Conservation (phyloP, 2,888 invertebrate genomes). For the Hartigia nigra region DNA sequence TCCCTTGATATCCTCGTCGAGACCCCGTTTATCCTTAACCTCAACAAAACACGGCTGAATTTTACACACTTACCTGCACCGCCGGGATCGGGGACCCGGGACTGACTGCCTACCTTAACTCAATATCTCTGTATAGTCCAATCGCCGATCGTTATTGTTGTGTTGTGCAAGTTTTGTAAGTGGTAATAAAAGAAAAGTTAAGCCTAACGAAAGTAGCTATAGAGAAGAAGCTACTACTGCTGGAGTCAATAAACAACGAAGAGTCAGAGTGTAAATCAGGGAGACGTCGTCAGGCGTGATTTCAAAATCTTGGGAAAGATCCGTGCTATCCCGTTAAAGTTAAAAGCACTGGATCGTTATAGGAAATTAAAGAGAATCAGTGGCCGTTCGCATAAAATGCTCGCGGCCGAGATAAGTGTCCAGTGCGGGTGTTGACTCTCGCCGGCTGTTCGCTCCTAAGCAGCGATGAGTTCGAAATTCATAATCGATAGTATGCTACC, state of each 20-base stretch:
- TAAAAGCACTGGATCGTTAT: neutral
- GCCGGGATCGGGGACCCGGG: neutral
- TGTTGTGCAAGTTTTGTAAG: slow-evolving; percentile 56
- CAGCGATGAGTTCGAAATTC: slow-evolving; percentile 96
- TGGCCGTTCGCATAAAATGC: neutral
- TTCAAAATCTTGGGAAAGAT: neutral
- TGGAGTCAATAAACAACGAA: neutral
- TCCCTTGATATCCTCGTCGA: neutral
- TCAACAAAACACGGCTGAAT: neutral
- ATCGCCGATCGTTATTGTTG: slow-evolving; percentile 31
- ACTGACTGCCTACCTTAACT: neutral
- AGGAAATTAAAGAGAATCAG: neutral
- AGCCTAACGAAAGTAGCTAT: slow-evolving; percentile 24
- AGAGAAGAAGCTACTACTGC: slow-evolving; percentile 18
- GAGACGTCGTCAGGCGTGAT: neutral
- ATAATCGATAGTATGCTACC: slow-evolving; percentile 98
- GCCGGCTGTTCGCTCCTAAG: slow-evolving; percentile 54
- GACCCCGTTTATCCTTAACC: neutral
- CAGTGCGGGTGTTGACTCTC: slow-evolving; percentile 48
- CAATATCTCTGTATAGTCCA: neutral
- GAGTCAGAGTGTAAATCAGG: neutral
- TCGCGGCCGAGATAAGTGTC: neutral
- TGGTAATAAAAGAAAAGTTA: slow-evolving; percentile 45
- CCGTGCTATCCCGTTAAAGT: neutral
- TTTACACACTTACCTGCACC: neutral